phyloP scores from a whole-genome alignment of 2,888 invertebrate genomes.

The Macrosiphum euphorbiae region DNA sequence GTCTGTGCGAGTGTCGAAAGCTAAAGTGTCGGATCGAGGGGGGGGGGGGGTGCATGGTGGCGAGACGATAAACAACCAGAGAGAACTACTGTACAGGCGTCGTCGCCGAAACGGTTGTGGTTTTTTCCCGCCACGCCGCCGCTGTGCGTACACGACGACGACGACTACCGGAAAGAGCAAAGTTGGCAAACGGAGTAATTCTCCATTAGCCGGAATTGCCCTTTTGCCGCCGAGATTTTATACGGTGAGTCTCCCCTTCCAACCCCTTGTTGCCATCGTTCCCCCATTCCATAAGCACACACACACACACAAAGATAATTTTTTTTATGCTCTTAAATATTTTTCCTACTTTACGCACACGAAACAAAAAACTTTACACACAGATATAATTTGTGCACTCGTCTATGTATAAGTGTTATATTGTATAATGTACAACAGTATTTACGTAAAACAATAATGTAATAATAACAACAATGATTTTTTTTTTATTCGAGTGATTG shows the following conservation, averaged over 20 bases:
- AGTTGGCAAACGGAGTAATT: conserved; percentile 63
- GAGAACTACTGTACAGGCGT: background rate
- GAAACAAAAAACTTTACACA: background rate
- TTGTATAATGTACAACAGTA: background rate
- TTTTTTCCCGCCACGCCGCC: conserved; percentile 4
- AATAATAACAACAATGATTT: background rate
- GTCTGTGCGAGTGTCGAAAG: conserved; percentile 2
- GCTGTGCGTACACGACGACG: background rate
- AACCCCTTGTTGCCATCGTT: background rate
- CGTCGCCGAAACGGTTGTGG: conserved; percentile 42
- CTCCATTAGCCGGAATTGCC: conserved; percentile 63
- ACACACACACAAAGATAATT: background rate
- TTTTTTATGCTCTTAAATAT: conserved; percentile 11
- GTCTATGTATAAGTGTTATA: background rate
- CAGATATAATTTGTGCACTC: background rate
- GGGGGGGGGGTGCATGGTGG: background rate
- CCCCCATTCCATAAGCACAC: background rate
- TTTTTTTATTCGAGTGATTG: background rate
- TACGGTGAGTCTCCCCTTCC: background rate
- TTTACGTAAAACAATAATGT: background rate
- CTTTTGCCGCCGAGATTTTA: conserved; percentile 52
- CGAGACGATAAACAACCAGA: conserved; percentile 10
- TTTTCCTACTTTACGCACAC: background rate
- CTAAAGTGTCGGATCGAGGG: background rate
- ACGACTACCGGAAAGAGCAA: conserved; percentile 56